Evolutionary conservation across 2,113 vertebrate species (phyloP), one percentile per base, ranked within the genome.

Genomic region (Paedocypris sp.): DNA sequence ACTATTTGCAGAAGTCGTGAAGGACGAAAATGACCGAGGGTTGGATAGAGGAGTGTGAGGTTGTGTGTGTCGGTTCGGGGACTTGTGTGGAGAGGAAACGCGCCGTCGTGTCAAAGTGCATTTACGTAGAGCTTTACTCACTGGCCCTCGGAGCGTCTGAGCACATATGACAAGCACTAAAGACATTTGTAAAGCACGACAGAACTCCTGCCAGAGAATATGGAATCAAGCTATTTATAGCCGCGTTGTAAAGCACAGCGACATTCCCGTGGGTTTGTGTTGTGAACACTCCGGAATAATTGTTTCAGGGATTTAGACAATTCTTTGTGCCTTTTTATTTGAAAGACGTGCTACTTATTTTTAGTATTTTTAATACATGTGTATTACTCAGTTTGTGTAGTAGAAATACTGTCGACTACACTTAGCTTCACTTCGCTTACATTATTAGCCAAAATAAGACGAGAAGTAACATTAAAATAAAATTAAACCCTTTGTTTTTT

Each of bases 51-150:
- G n/a, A 3, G 18, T 19, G 11, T 7, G 52, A 12, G 36, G 23
- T 26, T 39, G n/a, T 46, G 28, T 54, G 38, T 53, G 60, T 43
- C 42, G 15, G 32, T 42, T 42, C 5, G 19, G 25, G 16, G 61
- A 22, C 4, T 54, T 13, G 36, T 26, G 20, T 22, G 18, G 26
- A 43, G 36, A 13, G 47, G 43, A 62, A 54, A 29, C 32, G 13
- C 48, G 22, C 47, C 25, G 19, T 41, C 8, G 18, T 62, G 60
- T 50, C 46, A 62, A 42, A 43, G 49, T 32, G 48, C 28, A 53
- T 43, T 43, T 33, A 22, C 36, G 45, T 42, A 43, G 20, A 8
- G 18, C 38, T 52, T 42, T 62, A 35, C 42, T 26, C 28, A 35
- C 48, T 25, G 15, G 29, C 5, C 18, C 13, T 11, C n/a, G 12